These are phyloP conservation scores for Aurelia aurita DNA, from an alignment of 30 jellyfish, hydroid and myxozoan species.

Conservation along the genomic window DNA sequence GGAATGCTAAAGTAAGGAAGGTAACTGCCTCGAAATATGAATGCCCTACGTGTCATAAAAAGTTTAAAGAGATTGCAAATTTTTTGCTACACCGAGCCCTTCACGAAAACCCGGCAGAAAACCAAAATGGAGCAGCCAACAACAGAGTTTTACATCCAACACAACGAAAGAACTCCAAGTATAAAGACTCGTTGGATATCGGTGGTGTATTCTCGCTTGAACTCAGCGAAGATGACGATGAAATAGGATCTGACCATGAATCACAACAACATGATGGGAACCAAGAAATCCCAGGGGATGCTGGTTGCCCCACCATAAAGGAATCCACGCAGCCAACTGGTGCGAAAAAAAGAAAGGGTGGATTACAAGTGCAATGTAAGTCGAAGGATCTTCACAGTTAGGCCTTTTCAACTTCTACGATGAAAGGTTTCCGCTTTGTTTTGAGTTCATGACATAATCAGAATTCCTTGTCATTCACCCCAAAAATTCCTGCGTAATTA, in stretches of 20 bases:
- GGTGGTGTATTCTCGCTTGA: constrained; percentile 8
- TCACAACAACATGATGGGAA: constrained; percentile 17
- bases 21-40: constrained; percentile 43
- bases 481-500: no score
- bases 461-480: no score
- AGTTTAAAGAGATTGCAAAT: constrained; percentile 69
- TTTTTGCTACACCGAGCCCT: constrained; percentile 71
- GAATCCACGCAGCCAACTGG: constrained; percentile 76
- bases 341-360: constrained; percentile 73
- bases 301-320: constrained; percentile 31
- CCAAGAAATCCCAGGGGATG: constrained; percentile 38
- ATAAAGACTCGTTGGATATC: constrained; percentile 11
- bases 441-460: no score
- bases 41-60: constrained; percentile 64
- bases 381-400: constrained; percentile 6
- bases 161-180: constrained; percentile 6
- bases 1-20: constrained; percentile 36
- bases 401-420: no score
- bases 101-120: constrained; percentile 66
- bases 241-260: constrained; percentile 5
- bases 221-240: not conserved
- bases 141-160: not conserved
- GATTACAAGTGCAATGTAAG: constrained; percentile 69
- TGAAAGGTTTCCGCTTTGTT: no score
- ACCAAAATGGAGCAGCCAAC: constrained; percentile 40